A percentile compares a stretch with the other conserved stretches of the same genome.
phyloP scores from a whole-genome alignment of 2,888 invertebrate genomes.

The Heliconius ismenius region DNA sequence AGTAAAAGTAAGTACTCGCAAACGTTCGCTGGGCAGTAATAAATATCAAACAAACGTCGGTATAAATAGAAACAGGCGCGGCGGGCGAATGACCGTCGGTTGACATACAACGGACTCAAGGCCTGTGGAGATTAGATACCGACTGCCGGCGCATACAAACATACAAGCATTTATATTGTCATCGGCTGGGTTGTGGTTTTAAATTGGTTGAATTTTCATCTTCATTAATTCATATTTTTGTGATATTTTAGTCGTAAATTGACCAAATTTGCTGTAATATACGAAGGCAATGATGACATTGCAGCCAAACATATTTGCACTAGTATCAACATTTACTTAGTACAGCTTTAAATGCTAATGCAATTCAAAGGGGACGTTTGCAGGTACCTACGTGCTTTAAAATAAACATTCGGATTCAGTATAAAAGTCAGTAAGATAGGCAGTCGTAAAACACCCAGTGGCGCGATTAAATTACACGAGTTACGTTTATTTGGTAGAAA shows the following conservation, averaged over 20 bases:
- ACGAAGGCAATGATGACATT: conserved; percentile 28
- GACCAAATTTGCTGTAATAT: not conserved
- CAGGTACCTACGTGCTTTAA: conserved; percentile 39
- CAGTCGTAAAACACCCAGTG: conserved; percentile 47
- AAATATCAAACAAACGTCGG: conserved; percentile 74
- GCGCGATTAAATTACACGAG: conserved; percentile 66
- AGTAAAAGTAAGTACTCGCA: conserved; percentile 56
- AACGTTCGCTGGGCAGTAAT: conserved; percentile 55
- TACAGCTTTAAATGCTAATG: conserved; percentile 36
- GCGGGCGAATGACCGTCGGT: conserved; percentile 76
- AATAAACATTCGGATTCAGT: conserved; percentile 44
- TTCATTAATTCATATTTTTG: conserved; percentile 1
- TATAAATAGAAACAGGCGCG: conserved; percentile 74
- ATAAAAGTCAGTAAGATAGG: conserved; percentile 38
- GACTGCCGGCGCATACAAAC: conserved; percentile 68
- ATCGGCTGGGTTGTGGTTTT: not conserved
- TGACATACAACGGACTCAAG: conserved; percentile 81
- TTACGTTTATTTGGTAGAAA: conserved; percentile 61
- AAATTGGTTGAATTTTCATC: not conserved
- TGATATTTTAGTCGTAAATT: not conserved
- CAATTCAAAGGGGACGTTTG: conserved; percentile 37
- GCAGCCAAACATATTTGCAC: conserved; percentile 17
- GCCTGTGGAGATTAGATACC: conserved; percentile 78
- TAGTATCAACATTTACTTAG: conserved; percentile 34
- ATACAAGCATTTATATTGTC: conserved; percentile 54